Conservation (phyloP, 2,113 vertebrate species). For the Pituophis catenifer region DNA sequence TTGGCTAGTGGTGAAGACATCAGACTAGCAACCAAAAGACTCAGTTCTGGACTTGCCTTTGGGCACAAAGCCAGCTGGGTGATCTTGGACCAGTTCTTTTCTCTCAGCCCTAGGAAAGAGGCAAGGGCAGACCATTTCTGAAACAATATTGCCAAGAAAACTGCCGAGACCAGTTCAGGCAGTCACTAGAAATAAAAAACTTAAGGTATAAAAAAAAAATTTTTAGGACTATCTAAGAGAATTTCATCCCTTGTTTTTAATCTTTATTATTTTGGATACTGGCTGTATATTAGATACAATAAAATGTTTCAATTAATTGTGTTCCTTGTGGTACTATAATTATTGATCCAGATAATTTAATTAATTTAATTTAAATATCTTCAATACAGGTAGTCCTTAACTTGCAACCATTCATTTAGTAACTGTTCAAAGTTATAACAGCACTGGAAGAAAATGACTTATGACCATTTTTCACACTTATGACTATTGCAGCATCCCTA, state of each 20-base stretch:
- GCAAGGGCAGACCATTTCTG: background rate
- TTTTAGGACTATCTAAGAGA: background rate
- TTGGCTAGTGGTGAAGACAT: background rate
- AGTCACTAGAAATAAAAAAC: background rate
- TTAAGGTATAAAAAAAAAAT: background rate
- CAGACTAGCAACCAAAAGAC: background rate
- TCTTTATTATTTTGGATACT: background rate
- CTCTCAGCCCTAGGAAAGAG: background rate
- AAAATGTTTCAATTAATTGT: background rate
- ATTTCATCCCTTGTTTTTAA: background rate
- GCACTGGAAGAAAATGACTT: background rate
- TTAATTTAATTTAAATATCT: background rate
- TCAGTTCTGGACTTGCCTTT: background rate
- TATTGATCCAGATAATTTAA: background rate
- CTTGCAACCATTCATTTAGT: background rate
- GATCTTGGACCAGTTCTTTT: background rate
- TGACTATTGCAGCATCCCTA: background rate
- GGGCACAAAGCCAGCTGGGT: background rate
- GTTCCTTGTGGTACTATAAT: background rate
- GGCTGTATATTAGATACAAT: background rate
- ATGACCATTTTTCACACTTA: background rate
- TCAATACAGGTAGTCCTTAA: background rate
- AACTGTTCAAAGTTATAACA: background rate
- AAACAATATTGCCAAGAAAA: background rate
- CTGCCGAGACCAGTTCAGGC: background rate